Evolutionary conservation across 2,888 invertebrate genomes (phyloP).

Genomic region (Andrena trimmerana): DNA sequence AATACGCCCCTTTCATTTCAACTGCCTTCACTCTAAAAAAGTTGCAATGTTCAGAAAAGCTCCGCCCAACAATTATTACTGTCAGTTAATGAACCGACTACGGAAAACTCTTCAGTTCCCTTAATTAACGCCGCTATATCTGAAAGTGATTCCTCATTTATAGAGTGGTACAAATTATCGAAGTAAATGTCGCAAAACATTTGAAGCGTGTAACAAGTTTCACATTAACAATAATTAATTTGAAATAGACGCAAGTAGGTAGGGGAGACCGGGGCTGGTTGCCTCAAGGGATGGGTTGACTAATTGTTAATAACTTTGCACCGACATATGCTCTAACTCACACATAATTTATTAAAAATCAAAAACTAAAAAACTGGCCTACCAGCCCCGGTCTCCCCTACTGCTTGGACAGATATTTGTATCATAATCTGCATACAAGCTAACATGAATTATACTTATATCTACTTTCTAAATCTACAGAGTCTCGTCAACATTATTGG

Average conservation of each 20-base stretch:
- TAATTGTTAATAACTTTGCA: too few relatives aligned
- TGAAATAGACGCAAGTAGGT: neutral
- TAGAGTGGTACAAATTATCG: neutral
- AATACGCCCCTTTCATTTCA: slow-evolving; percentile 51
- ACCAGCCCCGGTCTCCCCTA: too few relatives aligned
- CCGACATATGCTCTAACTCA: too few relatives aligned
- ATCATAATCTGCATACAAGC: too few relatives aligned
- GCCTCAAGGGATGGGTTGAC: too few relatives aligned
- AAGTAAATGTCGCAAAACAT: neutral
- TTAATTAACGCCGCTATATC: slow-evolving; percentile 31
- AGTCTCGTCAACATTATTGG: too few relatives aligned
- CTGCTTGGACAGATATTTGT: too few relatives aligned
- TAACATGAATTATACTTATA: too few relatives aligned
- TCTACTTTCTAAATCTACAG: too few relatives aligned
- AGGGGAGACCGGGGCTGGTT: too few relatives aligned
- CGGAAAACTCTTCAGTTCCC: slow-evolving; percentile 21
- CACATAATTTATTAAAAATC: too few relatives aligned
- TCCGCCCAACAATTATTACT: slow-evolving; percentile 69
- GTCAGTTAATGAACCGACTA: slow-evolving; percentile 58
- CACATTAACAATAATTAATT: neutral
- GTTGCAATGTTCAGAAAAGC: slow-evolving; percentile 47
- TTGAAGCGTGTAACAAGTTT: neutral
- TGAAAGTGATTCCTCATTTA: neutral
- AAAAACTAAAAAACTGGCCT: too few relatives aligned
- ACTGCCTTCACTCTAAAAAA: slow-evolving; percentile 56